A percentile compares a stretch with the other conserved stretches of the same genome.
Evolutionary conservation across 2,113 vertebrate genomes (phyloP).

Genomic region (Heterotilapia buettikoferi): DNA sequence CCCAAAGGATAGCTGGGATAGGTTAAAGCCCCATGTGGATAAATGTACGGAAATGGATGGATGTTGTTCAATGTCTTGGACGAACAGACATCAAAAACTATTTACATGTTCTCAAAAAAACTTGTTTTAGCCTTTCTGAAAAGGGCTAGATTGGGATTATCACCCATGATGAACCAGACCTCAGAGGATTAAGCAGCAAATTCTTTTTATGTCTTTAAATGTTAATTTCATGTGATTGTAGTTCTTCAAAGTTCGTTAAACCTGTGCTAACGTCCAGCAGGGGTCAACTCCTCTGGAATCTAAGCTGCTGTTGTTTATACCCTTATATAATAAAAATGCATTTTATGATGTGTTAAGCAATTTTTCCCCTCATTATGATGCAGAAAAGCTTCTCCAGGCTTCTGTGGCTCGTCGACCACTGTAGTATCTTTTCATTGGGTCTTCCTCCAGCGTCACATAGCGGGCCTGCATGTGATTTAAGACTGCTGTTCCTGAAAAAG

Average conservation of each 20-base stretch:
- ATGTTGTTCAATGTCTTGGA: neutral
- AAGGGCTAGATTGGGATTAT: neutral
- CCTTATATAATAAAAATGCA: neutral
- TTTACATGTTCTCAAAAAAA: rapidly evolving
- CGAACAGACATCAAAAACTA: neutral
- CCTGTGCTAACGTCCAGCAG: neutral
- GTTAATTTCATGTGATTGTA: neutral
- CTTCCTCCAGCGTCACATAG: neutral
- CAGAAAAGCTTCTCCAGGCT: neutral
- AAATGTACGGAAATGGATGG: neutral
- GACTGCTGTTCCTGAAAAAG: neutral
- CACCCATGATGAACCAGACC: neutral
- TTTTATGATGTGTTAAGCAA: neutral
- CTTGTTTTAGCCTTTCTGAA: neutral
- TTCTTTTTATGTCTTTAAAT: neutral
- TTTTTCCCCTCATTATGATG: neutral
- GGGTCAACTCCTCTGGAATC: neutral
- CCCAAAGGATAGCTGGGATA: neutral
- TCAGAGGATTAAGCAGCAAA: neutral
- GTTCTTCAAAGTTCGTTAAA: neutral
- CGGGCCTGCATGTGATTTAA: neutral
- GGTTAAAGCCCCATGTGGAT: neutral
- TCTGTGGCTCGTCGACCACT: neutral
- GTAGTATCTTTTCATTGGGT: neutral
- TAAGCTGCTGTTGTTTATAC: neutral